These are phyloP conservation scores for Elanus axillaris DNA, from an alignment of 2,113 vertebrate genomes.

Conservation along the genomic window DNA sequence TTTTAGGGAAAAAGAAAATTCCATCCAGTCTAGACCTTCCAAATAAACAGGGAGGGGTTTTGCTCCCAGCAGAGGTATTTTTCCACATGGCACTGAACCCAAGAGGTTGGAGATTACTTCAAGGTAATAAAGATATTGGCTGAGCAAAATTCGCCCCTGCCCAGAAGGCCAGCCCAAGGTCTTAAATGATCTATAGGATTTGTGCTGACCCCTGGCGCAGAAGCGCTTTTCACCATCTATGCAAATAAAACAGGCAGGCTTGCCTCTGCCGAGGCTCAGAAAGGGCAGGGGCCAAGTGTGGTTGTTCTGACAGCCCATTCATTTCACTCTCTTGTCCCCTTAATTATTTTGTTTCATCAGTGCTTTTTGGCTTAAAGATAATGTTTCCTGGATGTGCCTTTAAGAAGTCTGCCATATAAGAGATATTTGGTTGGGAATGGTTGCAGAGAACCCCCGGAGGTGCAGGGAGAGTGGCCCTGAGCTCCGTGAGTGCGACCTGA, in stretches of 20 bases:
- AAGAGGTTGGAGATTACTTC: background rate
- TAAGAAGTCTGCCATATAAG: background rate
- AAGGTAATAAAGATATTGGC: background rate
- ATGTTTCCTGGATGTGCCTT: background rate
- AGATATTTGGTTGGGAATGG: background rate
- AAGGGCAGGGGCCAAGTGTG: background rate
- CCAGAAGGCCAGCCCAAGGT: background rate
- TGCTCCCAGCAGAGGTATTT: background rate
- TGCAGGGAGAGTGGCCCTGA: background rate
- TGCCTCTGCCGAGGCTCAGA: background rate
- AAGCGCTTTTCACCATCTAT: background rate
- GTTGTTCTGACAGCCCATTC: background rate
- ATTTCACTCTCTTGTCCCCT: background rate
- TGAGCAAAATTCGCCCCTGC: constrained; percentile 1
- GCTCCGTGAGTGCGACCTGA: background rate
- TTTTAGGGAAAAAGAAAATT: constrained; percentile 1
- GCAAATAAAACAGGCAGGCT: background rate
- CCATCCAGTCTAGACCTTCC: background rate
- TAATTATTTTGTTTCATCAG: background rate
- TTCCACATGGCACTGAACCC: background rate
- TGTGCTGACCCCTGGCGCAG: background rate
- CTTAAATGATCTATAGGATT: background rate
- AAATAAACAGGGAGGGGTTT: background rate
- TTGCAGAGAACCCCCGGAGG: background rate
- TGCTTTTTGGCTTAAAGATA: background rate